phyloP scores from a whole-genome alignment of 2,888 invertebrate genomes.

The Nycteola revayana region DNA sequence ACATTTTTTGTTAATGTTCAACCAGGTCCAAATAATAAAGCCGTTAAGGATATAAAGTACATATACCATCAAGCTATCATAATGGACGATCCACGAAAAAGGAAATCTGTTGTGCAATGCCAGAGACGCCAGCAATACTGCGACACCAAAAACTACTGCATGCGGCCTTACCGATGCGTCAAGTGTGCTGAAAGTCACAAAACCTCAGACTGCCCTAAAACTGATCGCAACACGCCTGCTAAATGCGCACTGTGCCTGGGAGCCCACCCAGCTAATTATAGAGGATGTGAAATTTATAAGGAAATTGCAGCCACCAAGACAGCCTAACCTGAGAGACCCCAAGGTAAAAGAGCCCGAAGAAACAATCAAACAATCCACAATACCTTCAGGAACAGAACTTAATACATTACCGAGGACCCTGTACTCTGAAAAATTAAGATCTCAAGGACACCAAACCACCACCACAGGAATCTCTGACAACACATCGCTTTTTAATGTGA shows the following conservation, averaged over 20 bases:
- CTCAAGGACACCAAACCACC: neutral
- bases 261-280: conserved; percentile 9
- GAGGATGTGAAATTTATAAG: conserved; percentile 3
- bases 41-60: neutral
- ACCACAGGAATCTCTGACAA: conserved; percentile 3
- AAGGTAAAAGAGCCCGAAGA: neutral
- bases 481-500: too few relatives aligned
- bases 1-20: conserved; percentile 1
- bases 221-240: conserved; percentile 17
- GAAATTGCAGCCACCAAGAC: conserved; percentile 8
- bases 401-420: neutral
- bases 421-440: neutral
- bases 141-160: conserved; percentile 23
- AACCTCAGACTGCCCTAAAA: conserved; percentile 24
- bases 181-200: conserved; percentile 28
- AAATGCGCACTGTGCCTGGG: conserved; percentile 20
- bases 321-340: conserved; percentile 9
- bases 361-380: neutral
- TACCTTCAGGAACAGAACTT: neutral
- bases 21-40: neutral
- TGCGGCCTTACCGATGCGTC: conserved; percentile 24
- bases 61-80: conserved; percentile 2
- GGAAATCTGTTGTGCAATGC: conserved; percentile 5
- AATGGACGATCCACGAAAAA: conserved; percentile 8
- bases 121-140: conserved; percentile 16